Conservation (phyloP, 2,888 invertebrate species). For the Sipha maydis region DNA sequence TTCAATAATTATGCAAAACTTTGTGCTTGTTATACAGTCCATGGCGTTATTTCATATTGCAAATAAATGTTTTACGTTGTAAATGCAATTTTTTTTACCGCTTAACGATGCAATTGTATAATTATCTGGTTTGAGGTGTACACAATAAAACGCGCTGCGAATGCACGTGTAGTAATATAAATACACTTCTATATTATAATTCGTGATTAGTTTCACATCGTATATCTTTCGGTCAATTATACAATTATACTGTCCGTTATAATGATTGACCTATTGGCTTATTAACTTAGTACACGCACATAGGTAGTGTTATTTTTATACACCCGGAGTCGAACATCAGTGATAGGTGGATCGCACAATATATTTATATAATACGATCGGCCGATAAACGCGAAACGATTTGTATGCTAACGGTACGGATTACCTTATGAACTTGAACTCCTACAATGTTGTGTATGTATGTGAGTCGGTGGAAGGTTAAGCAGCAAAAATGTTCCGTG, state of each 20-base stretch:
- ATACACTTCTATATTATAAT: neutral
- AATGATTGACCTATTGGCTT: constrained; percentile 12
- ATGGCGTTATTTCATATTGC: neutral
- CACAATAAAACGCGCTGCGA: neutral
- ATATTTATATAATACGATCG: neutral
- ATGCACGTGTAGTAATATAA: neutral
- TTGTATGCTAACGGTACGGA: neutral
- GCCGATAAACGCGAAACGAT: neutral
- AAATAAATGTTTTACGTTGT: neutral
- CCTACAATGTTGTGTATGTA: neutral
- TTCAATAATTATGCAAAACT: neutral
- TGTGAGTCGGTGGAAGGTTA: neutral
- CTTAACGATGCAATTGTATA: neutral
- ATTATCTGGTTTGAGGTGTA: neutral
- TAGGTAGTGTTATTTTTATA: neutral
- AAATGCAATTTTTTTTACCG: neutral
- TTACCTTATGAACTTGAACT: neutral
- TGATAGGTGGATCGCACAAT: neutral
- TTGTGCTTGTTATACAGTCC: neutral
- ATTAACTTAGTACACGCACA: neutral
- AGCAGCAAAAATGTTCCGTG: neutral
- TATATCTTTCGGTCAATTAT: neutral
- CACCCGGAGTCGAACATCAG: neutral
- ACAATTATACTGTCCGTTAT: constrained; percentile 12
- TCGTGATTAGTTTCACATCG: constrained; percentile 21